Conservation (phyloP, 23 tunicate genomes). For the Trididemnum nubilum region DNA sequence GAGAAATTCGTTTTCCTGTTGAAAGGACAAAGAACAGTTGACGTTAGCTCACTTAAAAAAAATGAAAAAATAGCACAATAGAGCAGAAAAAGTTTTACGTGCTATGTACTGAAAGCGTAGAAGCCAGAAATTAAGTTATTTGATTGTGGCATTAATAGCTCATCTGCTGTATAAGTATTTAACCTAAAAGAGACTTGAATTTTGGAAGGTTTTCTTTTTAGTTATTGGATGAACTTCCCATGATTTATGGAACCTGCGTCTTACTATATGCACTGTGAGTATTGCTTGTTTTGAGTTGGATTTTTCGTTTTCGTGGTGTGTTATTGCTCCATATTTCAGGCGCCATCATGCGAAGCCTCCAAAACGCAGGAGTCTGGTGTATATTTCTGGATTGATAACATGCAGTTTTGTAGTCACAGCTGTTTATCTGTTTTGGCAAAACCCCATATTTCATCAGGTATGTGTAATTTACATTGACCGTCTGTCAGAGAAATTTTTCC, state of each 20-base stretch:
- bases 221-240: constrained; percentile 90
- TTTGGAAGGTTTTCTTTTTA: constrained; percentile 25
- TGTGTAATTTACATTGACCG: too few species aligned
- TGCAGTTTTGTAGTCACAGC: constrained; percentile 57
- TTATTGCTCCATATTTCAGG: constrained; percentile 19
- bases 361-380: constrained; percentile 19
- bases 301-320: neutral
- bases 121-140: too few species aligned
- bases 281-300: neutral
- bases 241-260: constrained; percentile 89
- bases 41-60: too few species aligned
- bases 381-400: constrained; percentile 34
- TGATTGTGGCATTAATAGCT: too few species aligned
- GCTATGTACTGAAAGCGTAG: too few species aligned
- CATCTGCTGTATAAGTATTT: too few species aligned
- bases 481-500: too few species aligned
- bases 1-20: too few species aligned
- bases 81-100: too few species aligned
- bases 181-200: too few species aligned
- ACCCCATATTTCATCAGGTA: constrained; percentile 91
- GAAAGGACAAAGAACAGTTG: too few species aligned
- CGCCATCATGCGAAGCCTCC: constrained; percentile 67
- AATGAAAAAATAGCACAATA: too few species aligned
- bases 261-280: constrained; percentile 89
- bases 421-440: constrained; percentile 63